Base-by-base conservation (phyloP, 2,797 vertebrate species). In the Todus mexicanus region DNA sequence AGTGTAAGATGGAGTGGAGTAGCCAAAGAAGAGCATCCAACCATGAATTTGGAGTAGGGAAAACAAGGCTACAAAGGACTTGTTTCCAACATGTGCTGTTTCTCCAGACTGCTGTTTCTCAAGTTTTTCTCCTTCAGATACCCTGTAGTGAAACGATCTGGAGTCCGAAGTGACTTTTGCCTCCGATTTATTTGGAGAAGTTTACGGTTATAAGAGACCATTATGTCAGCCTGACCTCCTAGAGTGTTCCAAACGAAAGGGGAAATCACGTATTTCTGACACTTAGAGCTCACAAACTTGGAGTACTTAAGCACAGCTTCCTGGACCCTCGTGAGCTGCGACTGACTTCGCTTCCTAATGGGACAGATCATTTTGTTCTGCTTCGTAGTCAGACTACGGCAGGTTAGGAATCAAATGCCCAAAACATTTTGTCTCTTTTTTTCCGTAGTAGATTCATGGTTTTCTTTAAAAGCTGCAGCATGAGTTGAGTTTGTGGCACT, bases 81-180 rank as follows among this genome's bases (percentile, higher is more conserved):
- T 15, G 29, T 22, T 59, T 87, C 69, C 40, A 70, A 1, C 8
- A 35, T 8, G 35, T 10, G 6, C 29, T 75, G 9, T 17, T 89
- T 40, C 35, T 87, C 42, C 74, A 80, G 56, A 12, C 20, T 47
- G 9, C 38, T 84, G 20, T 31, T 29, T 75, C 48, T 69, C 22
- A n/a, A 68, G 9, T 72, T 84, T 78, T 72, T 10, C 33, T 37
- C 35, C 2, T 1, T 38, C n/a, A 42, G 10, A 15, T 12, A 38
- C 5, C 9, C 43, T 23, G 15, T 7, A 16, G 6, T 59, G 12
- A 51, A 87, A 48, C 0, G 0, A 42, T 3, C 21, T 45, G 45
- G 54, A 75, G 7, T 11, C 37, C 15, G 42, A 85, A 45, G 42
- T 8, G 61, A 48, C 35, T 48, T 78, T 13, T 63, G 14, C 14